Conservation (phyloP, 2,113 vertebrate genomes). For the Lepidothrix coronata region DNA sequence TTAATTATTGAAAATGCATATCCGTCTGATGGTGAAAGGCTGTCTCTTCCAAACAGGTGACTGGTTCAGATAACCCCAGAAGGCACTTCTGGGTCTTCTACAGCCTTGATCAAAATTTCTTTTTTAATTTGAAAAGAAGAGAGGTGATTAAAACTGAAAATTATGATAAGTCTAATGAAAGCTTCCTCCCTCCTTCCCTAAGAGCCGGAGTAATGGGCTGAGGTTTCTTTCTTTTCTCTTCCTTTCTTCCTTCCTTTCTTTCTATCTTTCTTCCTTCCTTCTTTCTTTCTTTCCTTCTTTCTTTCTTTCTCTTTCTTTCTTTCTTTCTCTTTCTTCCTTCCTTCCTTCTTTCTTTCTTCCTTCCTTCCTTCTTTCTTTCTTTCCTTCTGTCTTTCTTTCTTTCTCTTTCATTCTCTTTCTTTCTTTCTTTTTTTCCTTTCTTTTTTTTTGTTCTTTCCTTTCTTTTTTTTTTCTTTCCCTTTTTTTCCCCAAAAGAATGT, state of each 20-base stretch:
- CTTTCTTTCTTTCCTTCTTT: too few relatives aligned
- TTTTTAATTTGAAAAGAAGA: conserved; percentile 73
- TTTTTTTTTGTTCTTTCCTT: fast-evolving
- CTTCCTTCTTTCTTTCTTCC: neutral
- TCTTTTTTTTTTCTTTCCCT: neutral
- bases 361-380: neutral
- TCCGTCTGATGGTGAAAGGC: conserved; percentile 68
- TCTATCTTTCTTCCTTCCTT: neutral
- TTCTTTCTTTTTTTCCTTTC: neutral
- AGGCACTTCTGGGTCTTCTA: conserved; percentile 67
- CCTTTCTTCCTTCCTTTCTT: fast-evolving
- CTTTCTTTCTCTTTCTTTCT: neutral
- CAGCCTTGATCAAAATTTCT: conserved; percentile 71
- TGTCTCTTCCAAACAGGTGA: conserved; percentile 73
- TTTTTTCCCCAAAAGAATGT: neutral
- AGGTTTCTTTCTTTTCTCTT: neutral
- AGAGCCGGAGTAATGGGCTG: neutral
- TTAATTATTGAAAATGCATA: conserved; percentile 77
- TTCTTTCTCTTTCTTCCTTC: neutral
- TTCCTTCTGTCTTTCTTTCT: too few relatives aligned
- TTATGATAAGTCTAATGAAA: conserved; percentile 59
- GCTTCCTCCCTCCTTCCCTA: conserved; percentile 35
- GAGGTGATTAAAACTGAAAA: conserved; percentile 71
- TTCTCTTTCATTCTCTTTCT: neutral
- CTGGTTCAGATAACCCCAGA: conserved; percentile 71